phyloP scores from a whole-genome alignment of 1,140 invertebrate genomes.

The Ganaspis sp. region DNA sequence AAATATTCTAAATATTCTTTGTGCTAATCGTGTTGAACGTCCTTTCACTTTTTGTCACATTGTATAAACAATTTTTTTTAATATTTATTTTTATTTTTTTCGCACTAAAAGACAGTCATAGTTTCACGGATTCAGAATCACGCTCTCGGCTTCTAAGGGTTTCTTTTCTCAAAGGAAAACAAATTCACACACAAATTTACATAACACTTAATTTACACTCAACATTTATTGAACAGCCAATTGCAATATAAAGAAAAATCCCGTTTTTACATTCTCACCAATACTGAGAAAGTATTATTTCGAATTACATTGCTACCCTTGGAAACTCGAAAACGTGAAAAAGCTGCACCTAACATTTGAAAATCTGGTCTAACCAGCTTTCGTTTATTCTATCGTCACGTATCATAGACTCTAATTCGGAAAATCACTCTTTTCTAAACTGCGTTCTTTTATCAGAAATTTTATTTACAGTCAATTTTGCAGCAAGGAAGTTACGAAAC shows the following conservation, averaged over 20 bases:
- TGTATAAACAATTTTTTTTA: constrained; percentile 4
- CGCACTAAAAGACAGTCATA: constrained; percentile 21
- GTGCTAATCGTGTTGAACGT: constrained; percentile 50
- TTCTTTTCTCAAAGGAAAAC: not conserved
- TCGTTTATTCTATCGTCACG: not conserved
- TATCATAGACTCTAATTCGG: not conserved
- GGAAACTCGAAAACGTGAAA: constrained; percentile 21
- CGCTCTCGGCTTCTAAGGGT: constrained; percentile 17
- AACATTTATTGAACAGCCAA: constrained; percentile 8
- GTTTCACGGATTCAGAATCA: constrained; percentile 5
- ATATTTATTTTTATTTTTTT: not conserved
- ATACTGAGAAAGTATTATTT: too few species aligned
- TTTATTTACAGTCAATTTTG: constrained; percentile 25
- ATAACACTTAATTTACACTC: constrained; percentile 22
- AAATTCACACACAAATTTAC: not conserved
- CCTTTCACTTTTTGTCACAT: constrained; percentile 34
- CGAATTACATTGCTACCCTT: not conserved
- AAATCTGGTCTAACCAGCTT: not conserved
- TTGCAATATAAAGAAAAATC: not conserved
- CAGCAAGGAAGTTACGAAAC: not conserved
- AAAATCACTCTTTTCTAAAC: not conserved
- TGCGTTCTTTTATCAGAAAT: not conserved
- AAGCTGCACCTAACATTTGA: constrained; percentile 11
- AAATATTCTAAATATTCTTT: constrained; percentile 37
- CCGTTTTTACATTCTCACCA: too few species aligned